Evolutionary conservation across 2,888 invertebrate genomes (phyloP), one percentile per base, ranked within the genome.

Genomic region (Tetrapedia diversipes): DNA sequence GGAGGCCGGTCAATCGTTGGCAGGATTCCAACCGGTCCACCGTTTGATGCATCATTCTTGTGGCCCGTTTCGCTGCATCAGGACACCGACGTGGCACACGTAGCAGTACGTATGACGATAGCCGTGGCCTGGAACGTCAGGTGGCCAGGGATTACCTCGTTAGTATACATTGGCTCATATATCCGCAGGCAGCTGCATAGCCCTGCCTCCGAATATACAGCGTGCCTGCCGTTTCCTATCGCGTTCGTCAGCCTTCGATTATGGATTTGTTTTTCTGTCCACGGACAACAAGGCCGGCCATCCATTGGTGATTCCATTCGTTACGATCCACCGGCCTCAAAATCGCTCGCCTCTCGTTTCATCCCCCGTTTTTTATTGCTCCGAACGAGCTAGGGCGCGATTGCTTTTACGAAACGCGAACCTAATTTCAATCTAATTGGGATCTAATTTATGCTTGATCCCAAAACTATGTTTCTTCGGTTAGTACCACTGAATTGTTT

Each of bases 111-210:
- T 77, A 77, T 69, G 76, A 77, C 73, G 78, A 68, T 39, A 78
- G 63, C 43, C 41, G 43, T 65, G 60, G 65, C 64, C 60, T 47
- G 78, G 70, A 68, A 78, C 71, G 77, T 77, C 71, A 78, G 78
- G 65, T 77, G 78, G 72, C 73, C 65, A 60, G 78, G 73, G 79
- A 77, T 78, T 73, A 79, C 79, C 65, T 73, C 78, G 73, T 79
- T 79, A 68, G 79, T 79, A 79, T 72, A 79, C 73, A 79, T 79
- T 73, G 79, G 79, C 73, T 79, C 68, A n/a, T 63, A 56, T 77
- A 67, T 65, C 63, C 63, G 54, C 45, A 59, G 39, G 4, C 56
- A 45, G 32, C 68, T 53, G 60, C 70, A 29, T 43, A 41, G 7
- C 47, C 60, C 54, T 59, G 54, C 43, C 43, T 37, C 19, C 61